Percentiles rank a stretch among this genome's conserved stretches.
Evolutionary conservation across 2,113 vertebrate species (phyloP).

Genomic region (Forbesichthys agassizii): DNA sequence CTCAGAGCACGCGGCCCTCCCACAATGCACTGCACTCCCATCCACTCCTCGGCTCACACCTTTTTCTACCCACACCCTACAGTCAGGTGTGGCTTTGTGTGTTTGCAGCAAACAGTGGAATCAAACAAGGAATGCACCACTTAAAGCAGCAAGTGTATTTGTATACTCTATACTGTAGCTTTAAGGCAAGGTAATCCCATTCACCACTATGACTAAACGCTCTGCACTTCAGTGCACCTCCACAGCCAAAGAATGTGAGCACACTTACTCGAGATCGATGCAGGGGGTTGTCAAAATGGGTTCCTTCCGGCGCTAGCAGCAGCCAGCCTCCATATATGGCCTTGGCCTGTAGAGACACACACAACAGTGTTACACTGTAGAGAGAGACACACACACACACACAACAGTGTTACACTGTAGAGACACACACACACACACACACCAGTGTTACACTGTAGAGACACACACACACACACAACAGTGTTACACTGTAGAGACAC

Average conservation of each 20-base stretch:
- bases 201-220: not conserved
- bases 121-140: too few relatives aligned
- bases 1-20: too few relatives aligned
- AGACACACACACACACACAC: too few relatives aligned
- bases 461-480: too few relatives aligned
- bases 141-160: too few relatives aligned
- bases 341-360: constrained; percentile 70
- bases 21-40: too few relatives aligned
- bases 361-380: constrained; percentile 15
- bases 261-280: constrained; percentile 79
- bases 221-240: not conserved
- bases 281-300: constrained; percentile 82
- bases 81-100: too few relatives aligned
- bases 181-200: not conserved
- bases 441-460: too few relatives aligned
- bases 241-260: constrained; percentile 20
- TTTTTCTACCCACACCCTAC: too few relatives aligned
- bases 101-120: too few relatives aligned
- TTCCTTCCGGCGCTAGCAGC: constrained; percentile 81
- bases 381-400: not conserved
- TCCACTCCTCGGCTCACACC: too few relatives aligned
- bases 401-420: not conserved
- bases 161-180: not conserved
- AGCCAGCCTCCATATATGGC: constrained; percentile 82
- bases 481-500: too few relatives aligned